Base-by-base conservation (phyloP, 2,888 invertebrate species). In the Synanthedon formicaeformis region DNA sequence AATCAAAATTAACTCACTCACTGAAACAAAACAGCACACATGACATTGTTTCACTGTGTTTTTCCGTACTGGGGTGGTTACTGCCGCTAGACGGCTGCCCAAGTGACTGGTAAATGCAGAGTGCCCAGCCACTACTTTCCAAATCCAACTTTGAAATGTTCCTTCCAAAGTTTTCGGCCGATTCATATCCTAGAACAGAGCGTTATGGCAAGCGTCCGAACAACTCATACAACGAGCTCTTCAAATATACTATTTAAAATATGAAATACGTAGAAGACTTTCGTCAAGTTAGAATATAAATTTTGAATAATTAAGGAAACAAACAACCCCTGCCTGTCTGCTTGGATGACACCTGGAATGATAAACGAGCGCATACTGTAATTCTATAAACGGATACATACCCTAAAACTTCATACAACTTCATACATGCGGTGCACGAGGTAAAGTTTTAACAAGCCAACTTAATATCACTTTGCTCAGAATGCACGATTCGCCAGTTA, bases 371-470 rank as follows among this genome's bases (percentile, higher is more conserved):
- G 56, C 60, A 55, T 45, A 49, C 57, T 68, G 65, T 73, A 75
- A 74, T 75, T 75, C 71, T 71, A 71, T 74, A 71, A 74, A 64
- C 67, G 69, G 70, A 73, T 75, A 71, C 63, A 49, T 67, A 65
- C 64, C 66, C 63, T 58, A 64, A 66, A 78, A 81, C 77, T 76
- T 72, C 65, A 73, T 68, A 69, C 73, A 78, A 77, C 75, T 80
- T 69, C 70, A 78, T 77, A 78, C 68, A 67, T 76, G 77, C 79
- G 69, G 71, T 69, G 77, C 75, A 71, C 72, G 71, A 68, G 71
- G 57, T 75, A 78, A 86, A 86, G 85, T 87, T 87, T 85, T 87
- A 87, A 87, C 87, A 85, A 87, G 86, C 81, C 83, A 86, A 87
- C 87, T 87, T 86, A 85, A 86, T 87, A 85, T 86, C 87, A 85